Conservation (phyloP, 2,113 vertebrate genomes). For the Pedetes capensis region DNA sequence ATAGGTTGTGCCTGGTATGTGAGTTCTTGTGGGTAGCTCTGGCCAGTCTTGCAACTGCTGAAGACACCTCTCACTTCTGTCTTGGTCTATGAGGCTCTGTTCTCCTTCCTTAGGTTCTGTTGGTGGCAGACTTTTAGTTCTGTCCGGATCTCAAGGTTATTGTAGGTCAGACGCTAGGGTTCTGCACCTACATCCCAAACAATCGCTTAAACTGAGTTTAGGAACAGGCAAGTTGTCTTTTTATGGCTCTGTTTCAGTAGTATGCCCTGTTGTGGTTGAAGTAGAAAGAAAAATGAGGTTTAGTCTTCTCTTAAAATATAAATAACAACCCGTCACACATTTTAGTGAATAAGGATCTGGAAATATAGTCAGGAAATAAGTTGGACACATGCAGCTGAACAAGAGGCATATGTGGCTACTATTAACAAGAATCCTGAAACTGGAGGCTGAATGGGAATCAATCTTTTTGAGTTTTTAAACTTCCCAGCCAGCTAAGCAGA, state of each 20-base stretch:
- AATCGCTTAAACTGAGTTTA: background rate
- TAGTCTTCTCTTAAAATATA: background rate
- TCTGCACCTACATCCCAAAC: background rate
- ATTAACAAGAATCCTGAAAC: background rate
- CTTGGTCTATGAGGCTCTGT: background rate
- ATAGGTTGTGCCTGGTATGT: too few species aligned
- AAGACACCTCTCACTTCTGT: background rate
- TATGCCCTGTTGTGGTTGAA: background rate
- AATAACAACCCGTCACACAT: background rate
- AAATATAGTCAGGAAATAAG: background rate
- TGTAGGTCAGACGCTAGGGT: background rate
- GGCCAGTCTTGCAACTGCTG: background rate
- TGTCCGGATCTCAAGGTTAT: background rate
- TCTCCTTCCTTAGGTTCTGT: background rate
- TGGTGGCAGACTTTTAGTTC: background rate
- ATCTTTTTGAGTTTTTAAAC: background rate
- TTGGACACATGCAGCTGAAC: background rate
- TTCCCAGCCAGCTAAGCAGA: background rate
- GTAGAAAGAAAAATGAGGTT: background rate
- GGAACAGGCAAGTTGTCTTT: background rate
- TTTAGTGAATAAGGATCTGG: background rate
- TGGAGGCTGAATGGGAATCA: background rate
- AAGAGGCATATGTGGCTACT: background rate
- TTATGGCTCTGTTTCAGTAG: background rate
- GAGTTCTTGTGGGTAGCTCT: background rate